A percentile compares a stretch with the other conserved stretches of the same genome.
Conservation (phyloP, 23 tunicate genomes). For the Halocynthia aurantium region DNA sequence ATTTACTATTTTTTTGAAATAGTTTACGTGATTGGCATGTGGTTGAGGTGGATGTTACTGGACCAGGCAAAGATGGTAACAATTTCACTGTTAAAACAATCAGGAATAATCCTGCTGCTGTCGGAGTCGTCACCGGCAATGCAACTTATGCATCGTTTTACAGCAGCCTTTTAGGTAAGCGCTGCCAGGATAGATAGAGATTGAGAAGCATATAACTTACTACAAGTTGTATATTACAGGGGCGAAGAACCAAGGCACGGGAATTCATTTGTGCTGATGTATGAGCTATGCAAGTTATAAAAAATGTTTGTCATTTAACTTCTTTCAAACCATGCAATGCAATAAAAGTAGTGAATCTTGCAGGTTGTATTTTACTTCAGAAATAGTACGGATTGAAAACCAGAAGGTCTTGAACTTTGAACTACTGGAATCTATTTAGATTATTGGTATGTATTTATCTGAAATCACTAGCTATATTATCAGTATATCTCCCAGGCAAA, state of each 20-base stretch:
- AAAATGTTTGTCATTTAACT: too few relatives aligned
- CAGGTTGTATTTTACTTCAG: too few relatives aligned
- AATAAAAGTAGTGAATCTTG: too few relatives aligned
- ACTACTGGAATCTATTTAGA: too few relatives aligned
- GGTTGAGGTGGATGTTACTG: constrained; percentile 66
- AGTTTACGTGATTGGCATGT: constrained; percentile 54
- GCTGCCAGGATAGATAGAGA: background rate
- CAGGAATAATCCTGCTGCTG: constrained; percentile 64
- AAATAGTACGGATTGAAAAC: too few relatives aligned
- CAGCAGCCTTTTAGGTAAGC: constrained; percentile 39
- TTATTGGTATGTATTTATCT: too few relatives aligned
- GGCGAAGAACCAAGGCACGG: constrained; percentile 40
- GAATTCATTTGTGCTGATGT: constrained; percentile 63
- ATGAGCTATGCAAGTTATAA: background rate
- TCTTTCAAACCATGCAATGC: too few relatives aligned
- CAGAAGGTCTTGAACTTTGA: too few relatives aligned
- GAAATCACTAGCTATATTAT: too few relatives aligned
- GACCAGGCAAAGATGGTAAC: constrained; percentile 31
- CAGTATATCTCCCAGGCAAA: too few relatives aligned
- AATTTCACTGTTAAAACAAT: constrained; percentile 31
- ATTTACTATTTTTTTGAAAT: background rate
- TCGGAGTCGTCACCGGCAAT: constrained; percentile 77
- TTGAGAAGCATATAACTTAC: background rate
- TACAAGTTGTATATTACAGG: background rate
- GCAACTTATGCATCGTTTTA: constrained; percentile 72